Evolutionary conservation across 2,888 invertebrate genomes (phyloP), one percentile per base, ranked within the genome.

Genomic region (Eupithecia tripunctaria): DNA sequence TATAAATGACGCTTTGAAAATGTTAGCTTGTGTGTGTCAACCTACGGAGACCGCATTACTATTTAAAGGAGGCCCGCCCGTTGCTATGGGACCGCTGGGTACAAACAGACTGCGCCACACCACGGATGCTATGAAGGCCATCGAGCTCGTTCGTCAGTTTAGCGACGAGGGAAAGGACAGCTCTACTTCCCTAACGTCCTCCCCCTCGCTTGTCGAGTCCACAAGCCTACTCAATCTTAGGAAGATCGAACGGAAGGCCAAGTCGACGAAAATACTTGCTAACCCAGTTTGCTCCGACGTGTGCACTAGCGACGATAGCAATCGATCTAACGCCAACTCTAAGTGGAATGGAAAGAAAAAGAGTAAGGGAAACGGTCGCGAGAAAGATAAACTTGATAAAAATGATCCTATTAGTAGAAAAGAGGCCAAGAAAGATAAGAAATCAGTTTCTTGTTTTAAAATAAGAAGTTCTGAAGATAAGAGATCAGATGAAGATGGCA

Each of bases 11-110:
- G 74, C 75, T 79, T 85, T 88, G 81, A 95, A 92, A 90, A 96
- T 96, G 96, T 92, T 96, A 93, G 96, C 96, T 85, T 96, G 96
- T 92, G 96, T 96, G 81, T 96, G 96, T 88, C 96, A 96, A 87
- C 96, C 96, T 76, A 92, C 95, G 80, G 96, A 96, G 84, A 95
- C 95, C 78, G 94, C 94, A 71, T 85, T 95, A 83, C 86, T 95
- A 75, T 94, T 93, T 85, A 93, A 93, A 89, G 94, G 94, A 86
- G 94, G 94, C 83, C 91, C 93, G 83, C 92, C 95, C 85, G 85
- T 95, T 86, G 85, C 95, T 86, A 92, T 94, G 95, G 94, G 95
- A 85, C 92, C 95, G 90, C 87, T 95, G 82, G 88, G 94, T 85
- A 85, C 93, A 82, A 87, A 89, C 88, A 90, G 91, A 91, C 81